Evolutionary conservation across 2,888 invertebrate genomes (phyloP), one percentile per base, ranked within the genome.

Genomic region (Acrobasis repandana): DNA sequence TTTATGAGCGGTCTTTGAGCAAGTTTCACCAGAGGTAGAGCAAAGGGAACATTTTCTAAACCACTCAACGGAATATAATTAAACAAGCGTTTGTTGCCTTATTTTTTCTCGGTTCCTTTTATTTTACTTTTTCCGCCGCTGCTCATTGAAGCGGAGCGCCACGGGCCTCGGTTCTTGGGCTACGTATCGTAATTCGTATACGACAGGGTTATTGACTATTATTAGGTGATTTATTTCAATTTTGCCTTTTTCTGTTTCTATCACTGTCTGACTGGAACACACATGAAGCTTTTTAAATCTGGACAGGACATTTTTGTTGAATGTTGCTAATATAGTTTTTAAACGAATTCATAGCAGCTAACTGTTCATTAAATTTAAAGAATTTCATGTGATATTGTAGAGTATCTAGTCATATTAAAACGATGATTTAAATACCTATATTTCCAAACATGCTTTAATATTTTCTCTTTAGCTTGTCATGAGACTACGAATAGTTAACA

Each of bases 71-170:
- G 68, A 67, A 67, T 76, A 71, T 75, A 79, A 79, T 77, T 79
- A 78, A 77, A 71, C 68, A 67, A 65, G 63, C 61, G 67, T 65
- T 69, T 66, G 69, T 77, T 74, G 70, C 66, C 71, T 79, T 78
- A 71, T 78, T 75, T 68, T 69, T 72, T 71, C 68, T 67, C 66
- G 63, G 65, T 68, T 74, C 66, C 65, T 71, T 75, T 76, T 71
- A 72, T 74, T 75, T 75, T 69, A 66, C 74, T 75, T 74, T 75
- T 75, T 74, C 66, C 67, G 67, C 65, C 58, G 62, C 66, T 67
- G 69, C 68, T 66, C 78, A 78, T 78, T 82, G 77, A 79, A 80
- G 73, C 82, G 80, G 66, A 71, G 73, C 79, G 74, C 68, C 68
- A 60, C 47, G 63, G 60, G 63, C 18, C 47, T 54, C 51, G 16